A percentile compares a stretch with the other conserved stretches of the same genome.
Conservation (phyloP, 2,888 invertebrate genomes). For the Eutolmus rufibarbis region DNA sequence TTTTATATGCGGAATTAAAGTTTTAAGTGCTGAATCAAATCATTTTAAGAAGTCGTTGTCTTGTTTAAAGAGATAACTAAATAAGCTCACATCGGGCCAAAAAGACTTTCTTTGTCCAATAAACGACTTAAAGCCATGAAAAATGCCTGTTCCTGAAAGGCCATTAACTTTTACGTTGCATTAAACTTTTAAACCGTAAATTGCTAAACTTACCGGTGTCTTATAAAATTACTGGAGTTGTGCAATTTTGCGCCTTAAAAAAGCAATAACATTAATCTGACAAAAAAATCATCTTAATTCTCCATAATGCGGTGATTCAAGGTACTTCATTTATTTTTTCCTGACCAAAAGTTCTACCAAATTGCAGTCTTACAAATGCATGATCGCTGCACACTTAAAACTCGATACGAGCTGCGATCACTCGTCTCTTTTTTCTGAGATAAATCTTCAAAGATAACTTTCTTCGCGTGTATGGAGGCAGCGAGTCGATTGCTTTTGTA, state of each 20-base stretch:
- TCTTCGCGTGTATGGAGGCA: slow-evolving; percentile 31
- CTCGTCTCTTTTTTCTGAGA: not conserved
- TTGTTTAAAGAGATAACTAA: not conserved
- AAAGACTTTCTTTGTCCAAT: not conserved
- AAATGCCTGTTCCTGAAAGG: not conserved
- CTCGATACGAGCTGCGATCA: not conserved
- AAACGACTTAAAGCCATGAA: not conserved
- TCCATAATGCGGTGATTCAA: not conserved
- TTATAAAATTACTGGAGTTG: not conserved
- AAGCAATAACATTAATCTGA: not conserved
- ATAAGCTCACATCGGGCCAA: not conserved
- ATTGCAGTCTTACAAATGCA: slow-evolving; percentile 19
- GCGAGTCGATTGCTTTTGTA: not conserved
- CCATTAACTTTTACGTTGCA: not conserved
- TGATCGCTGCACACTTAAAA: not conserved
- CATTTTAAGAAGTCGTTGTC: not conserved
- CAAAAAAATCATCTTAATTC: not conserved
- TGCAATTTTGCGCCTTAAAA: not conserved
- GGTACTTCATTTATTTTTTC: not conserved
- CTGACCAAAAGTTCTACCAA: not conserved
- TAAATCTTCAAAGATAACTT: slow-evolving; percentile 25
- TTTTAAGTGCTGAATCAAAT: not conserved
- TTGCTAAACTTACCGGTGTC: not conserved
- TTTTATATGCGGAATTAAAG: not conserved
- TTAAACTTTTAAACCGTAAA: not conserved